Evolutionary conservation across 2,113 vertebrate species (phyloP).

Genomic region (Pachyramphus minor): DNA sequence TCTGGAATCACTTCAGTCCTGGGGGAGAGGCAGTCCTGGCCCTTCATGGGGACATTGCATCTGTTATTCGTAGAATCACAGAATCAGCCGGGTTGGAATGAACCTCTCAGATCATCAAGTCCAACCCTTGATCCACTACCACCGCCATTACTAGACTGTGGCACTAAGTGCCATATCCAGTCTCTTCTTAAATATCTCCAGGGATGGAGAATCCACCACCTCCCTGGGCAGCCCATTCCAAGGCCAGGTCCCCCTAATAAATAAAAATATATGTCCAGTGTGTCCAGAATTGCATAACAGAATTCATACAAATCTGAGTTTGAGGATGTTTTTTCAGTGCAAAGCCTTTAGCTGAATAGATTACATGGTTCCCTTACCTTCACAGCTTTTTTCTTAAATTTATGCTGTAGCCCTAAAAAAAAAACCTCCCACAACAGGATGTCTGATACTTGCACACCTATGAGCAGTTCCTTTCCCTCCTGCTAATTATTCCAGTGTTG

Average conservation of each 20-base stretch:
- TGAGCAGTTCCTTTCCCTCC: not conserved
- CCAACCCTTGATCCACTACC: too few relatives aligned
- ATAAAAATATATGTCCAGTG: too few relatives aligned
- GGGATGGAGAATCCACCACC: too few relatives aligned
- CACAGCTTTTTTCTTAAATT: not conserved
- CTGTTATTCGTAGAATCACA: too few relatives aligned
- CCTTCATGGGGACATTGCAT: not conserved
- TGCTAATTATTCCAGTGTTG: not conserved
- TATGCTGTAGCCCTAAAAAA: not conserved
- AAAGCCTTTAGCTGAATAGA: not conserved
- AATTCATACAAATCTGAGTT: not conserved
- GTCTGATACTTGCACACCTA: not conserved
- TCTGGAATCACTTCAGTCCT: not conserved
- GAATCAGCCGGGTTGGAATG: too few relatives aligned
- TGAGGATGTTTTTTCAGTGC: not conserved
- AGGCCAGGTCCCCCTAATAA: too few relatives aligned
- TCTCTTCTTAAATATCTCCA: too few relatives aligned
- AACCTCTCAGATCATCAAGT: too few relatives aligned
- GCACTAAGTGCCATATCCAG: too few relatives aligned
- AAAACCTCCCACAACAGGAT: not conserved
- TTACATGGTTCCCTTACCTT: not conserved
- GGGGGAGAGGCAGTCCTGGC: not conserved
- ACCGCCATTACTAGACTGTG: too few relatives aligned
- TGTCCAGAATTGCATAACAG: not conserved
- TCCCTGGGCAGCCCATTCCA: too few relatives aligned